Conservation (phyloP, 2,797 vertebrate genomes). For the Sibirionetta formosa region DNA sequence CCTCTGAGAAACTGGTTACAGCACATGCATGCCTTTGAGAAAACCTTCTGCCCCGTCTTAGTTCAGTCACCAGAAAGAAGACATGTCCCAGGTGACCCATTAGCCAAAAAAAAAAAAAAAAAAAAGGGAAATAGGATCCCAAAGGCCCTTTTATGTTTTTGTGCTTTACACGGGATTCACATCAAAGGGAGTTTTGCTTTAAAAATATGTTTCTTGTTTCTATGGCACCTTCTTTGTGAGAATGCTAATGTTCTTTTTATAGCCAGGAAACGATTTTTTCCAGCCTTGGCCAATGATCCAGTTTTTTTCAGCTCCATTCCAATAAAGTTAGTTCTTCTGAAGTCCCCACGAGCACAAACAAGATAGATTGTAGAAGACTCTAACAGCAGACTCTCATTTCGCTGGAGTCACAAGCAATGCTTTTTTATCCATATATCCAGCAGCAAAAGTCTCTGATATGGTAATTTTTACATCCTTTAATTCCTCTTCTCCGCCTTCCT, state of each 20-base stretch:
- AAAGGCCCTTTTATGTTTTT: not conserved
- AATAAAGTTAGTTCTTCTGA: not conserved
- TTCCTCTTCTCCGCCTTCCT: not conserved
- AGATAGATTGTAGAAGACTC: not conserved
- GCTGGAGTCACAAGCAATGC: not conserved
- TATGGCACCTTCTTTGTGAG: not conserved
- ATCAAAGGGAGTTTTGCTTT: constrained; percentile 20
- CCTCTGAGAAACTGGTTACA: not conserved
- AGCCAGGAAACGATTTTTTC: not conserved
- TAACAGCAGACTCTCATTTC: constrained; percentile 2
- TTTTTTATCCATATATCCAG: not conserved
- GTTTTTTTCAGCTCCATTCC: not conserved
- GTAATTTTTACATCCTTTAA: constrained; percentile 32
- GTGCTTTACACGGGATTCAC: not conserved
- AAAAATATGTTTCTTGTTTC: not conserved
- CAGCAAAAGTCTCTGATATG: constrained; percentile 34
- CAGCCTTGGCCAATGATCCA: not conserved
- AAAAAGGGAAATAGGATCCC: not conserved
- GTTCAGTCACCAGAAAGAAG: not conserved
- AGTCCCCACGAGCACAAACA: not conserved
- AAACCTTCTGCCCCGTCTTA: not conserved
- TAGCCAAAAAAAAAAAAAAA: not conserved
- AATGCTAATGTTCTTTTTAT: not conserved
- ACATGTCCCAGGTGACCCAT: not conserved
- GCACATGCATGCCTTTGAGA: not conserved